Evolutionary conservation across 1,140 invertebrate species (phyloP), one percentile per base, ranked within the genome.

Genomic region (Achroia grisella): DNA sequence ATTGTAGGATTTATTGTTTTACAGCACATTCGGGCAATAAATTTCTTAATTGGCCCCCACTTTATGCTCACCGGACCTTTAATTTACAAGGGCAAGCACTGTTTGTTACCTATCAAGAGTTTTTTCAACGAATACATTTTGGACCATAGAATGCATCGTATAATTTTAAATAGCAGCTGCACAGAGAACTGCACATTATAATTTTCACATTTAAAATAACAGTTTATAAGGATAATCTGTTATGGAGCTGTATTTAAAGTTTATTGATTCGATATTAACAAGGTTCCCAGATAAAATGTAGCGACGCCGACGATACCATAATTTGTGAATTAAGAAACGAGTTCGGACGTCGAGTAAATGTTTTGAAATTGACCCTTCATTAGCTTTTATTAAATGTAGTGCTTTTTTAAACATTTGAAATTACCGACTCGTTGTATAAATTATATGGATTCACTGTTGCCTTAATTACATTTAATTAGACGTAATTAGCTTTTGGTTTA

Each of bases 1-100:
- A 71, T 76, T 74, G 61, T 72, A 65, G 58, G 56, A 80, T 84
- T 84, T 82, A 82, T 85, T 80, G 71, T 80, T 82, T 80, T 80
- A 85, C 67, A 74, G 62, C 71, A 59, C 62, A 70, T 68, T 68
- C 56, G 52, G 70, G 65, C 67, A 69, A 77, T 82, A 84, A 79
- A 82, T 67, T 72, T 56, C 64, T 74, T 84, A 82, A 80, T 82
- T 80, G 76, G 78, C 55, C 65, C 49, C 65, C 64, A 71, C 65
- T 74, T 77, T 74, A 70, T 65, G 67, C 67, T 66, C 68, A 60
- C 44, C 63, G 60, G 60, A 51, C 64, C 66, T 61, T 72, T 70
- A 76, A 79, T 80, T 79, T 73, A 71, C 69, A 72, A 71, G 70
- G 62, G 75, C 64, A 48, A 66, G 48, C 76, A 66, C 57, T 53